Conservation (phyloP, 2,797 vertebrate genomes). For the Trachurus trachurus region DNA sequence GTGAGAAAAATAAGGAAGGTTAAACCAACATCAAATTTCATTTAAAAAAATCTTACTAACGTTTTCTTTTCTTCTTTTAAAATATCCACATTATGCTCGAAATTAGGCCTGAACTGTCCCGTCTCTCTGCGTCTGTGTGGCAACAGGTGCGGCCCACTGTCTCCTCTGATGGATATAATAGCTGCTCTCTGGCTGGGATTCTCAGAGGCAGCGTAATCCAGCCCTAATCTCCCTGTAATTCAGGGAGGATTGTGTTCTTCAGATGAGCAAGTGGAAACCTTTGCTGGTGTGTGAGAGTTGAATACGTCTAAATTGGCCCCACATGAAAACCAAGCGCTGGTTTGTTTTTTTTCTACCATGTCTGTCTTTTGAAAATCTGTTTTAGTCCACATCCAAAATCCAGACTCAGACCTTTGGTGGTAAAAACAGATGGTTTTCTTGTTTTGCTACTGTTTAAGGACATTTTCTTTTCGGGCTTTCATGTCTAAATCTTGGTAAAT, state of each 20-base stretch:
- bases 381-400: constrained; percentile 44
- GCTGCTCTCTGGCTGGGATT: constrained; percentile 82
- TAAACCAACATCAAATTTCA: constrained; percentile 56
- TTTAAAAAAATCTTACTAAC: constrained; percentile 14
- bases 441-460: constrained; percentile 50
- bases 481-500: background rate
- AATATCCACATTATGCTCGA: constrained; percentile 24
- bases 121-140: constrained; percentile 67
- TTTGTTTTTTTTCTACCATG: constrained; percentile 52
- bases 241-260: constrained; percentile 88
- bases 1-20: constrained; percentile 57
- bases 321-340: constrained; percentile 72
- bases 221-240: constrained; percentile 90
- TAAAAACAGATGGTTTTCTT: constrained; percentile 48
- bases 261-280: constrained; percentile 88
- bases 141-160: constrained; percentile 88
- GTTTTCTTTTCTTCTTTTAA: constrained; percentile 24
- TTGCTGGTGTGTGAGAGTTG: constrained; percentile 82
- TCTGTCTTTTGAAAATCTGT: constrained; percentile 40
- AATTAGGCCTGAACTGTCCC: constrained; percentile 58
- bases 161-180: constrained; percentile 85
- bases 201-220: constrained; percentile 87
- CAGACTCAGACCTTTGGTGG: constrained; percentile 44
- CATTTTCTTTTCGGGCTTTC: background rate
- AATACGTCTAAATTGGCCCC: constrained; percentile 76